A percentile compares a stretch with the other conserved stretches of the same genome.
These are phyloP conservation scores for Melanchra persicariae DNA, from an alignment of 2,888 invertebrate genomes.

Conservation along the genomic window DNA sequence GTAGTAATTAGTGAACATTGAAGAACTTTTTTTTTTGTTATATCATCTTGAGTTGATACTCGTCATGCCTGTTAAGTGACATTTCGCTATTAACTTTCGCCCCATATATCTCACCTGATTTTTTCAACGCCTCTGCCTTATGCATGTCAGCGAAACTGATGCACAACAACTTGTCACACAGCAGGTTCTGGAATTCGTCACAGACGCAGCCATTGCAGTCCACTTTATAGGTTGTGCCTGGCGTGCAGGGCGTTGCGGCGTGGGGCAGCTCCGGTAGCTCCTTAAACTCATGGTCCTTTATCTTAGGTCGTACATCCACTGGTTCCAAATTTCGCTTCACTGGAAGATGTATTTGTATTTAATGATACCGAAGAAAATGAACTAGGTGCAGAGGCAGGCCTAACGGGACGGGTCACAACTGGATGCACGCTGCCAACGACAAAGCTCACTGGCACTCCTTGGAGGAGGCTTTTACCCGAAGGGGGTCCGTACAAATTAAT, in stretches of 20 bases:
- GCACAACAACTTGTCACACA: conserved; percentile 78
- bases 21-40: no score
- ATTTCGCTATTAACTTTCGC: no score
- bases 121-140: conserved; percentile 69
- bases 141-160: conserved; percentile 73
- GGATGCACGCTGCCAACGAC: no score
- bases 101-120: conserved; percentile 71
- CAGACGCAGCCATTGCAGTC: conserved; percentile 83
- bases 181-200: conserved; percentile 70
- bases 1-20: no score
- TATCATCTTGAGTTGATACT: no score
- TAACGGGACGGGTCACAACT: no score
- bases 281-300: conserved; percentile 50
- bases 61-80: no score
- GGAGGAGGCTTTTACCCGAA: no score
- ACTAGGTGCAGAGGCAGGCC: no score
- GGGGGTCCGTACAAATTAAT: no score
- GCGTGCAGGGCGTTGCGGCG: conserved; percentile 71
- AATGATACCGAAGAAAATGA: background rate
- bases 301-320: conserved; percentile 38
- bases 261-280: conserved; percentile 67
- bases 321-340: conserved; percentile 25
- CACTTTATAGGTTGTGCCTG: conserved; percentile 75
- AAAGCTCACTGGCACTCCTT: no score
- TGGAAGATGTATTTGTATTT: conserved; percentile 6